Percentiles rank a stretch among this genome's conserved stretches.
Conservation (phyloP, 2,888 invertebrate species). For the Tipula lateralis region DNA sequence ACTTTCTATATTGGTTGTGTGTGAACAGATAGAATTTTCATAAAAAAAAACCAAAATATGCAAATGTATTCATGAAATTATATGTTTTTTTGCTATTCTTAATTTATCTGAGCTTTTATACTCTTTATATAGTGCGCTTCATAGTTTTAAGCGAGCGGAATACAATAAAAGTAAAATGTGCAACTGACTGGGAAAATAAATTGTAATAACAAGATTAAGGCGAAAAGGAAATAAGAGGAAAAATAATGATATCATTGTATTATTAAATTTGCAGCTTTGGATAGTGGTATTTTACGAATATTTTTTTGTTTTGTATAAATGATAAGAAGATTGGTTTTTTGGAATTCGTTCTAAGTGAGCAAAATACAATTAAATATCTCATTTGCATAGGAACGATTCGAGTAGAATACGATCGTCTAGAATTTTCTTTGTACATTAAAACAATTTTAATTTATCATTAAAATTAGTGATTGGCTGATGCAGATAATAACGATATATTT, state of each 20-base stretch:
- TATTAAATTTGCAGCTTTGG: not conserved
- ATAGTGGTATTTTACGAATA: not conserved
- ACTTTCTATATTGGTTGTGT: not conserved
- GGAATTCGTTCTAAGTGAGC: not conserved
- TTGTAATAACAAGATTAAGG: not conserved
- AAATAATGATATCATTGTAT: constrained; percentile 14
- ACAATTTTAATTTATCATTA: too few species aligned
- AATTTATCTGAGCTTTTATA: not conserved
- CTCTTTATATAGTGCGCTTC: not conserved
- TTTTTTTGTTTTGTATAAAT: not conserved
- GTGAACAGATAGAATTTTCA: not conserved
- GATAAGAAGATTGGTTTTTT: not conserved
- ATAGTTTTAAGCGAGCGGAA: not conserved
- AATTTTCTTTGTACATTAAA: not conserved
- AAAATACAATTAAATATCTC: not conserved
- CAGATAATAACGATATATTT: too few species aligned
- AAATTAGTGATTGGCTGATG: too few species aligned
- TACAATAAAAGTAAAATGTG: not conserved
- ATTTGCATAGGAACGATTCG: not conserved
- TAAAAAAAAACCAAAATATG: not conserved
- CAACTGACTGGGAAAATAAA: not conserved
- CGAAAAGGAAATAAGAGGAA: not conserved
- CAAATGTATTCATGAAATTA: not conserved
- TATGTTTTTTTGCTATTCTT: not conserved
- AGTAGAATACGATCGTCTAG: not conserved